These are phyloP conservation scores for Cosmorhoe ocellata DNA, from an alignment of 2,888 invertebrate species.

Conservation along the genomic window DNA sequence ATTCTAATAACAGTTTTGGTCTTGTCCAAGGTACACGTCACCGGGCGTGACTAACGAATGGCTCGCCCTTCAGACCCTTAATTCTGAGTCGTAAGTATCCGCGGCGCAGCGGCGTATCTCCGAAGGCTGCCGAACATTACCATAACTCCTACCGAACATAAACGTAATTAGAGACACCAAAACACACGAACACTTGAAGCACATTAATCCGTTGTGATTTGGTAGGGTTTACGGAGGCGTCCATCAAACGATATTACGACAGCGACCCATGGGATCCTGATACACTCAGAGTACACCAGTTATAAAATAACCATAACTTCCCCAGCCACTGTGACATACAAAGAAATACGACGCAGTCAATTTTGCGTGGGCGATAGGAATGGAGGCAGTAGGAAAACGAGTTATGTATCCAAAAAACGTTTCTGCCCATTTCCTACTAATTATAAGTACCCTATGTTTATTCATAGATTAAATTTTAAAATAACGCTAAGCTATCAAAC, in stretches of 20 bases:
- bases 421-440: slow-evolving; percentile 6
- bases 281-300: slow-evolving; percentile 50
- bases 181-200: slow-evolving; percentile 72
- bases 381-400: slow-evolving; percentile 49
- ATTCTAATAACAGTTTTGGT: slow-evolving; percentile 82
- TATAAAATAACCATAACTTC: slow-evolving; percentile 58
- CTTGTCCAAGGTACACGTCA: slow-evolving; percentile 83
- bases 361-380: slow-evolving; percentile 52
- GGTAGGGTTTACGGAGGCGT: slow-evolving; percentile 64
- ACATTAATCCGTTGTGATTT: slow-evolving; percentile 74
- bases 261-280: slow-evolving; percentile 54
- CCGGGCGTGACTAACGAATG: slow-evolving; percentile 82
- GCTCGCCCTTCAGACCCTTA: slow-evolving; percentile 82
- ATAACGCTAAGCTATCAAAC: slow-evolving; percentile 23
- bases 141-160: slow-evolving; percentile 74
- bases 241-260: slow-evolving; percentile 53
- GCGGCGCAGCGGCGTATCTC: slow-evolving; percentile 62
- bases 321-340: slow-evolving; percentile 47
- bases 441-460: slow-evolving; percentile 15
- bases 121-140: slow-evolving; percentile 73
- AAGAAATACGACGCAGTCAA: slow-evolving; percentile 45
- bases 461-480: slow-evolving; percentile 27
- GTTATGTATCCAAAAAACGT: slow-evolving; percentile 41
- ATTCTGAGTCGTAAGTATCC: slow-evolving; percentile 82
- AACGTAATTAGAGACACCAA: slow-evolving; percentile 78